phyloP scores from a whole-genome alignment of 1,140 invertebrate species.

The Littorina saxatilis region DNA sequence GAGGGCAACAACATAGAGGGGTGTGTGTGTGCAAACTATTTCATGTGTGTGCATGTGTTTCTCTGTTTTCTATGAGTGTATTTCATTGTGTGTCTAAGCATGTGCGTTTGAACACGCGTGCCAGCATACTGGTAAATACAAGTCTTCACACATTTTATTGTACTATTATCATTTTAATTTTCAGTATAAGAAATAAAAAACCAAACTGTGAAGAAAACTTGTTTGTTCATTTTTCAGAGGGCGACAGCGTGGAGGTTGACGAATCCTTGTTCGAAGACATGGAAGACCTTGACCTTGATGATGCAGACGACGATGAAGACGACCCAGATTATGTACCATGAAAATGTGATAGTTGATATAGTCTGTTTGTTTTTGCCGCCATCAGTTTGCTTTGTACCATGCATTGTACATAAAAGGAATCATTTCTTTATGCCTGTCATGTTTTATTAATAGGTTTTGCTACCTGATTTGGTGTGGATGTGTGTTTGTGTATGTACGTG shows the following conservation, averaged over 20 bases:
- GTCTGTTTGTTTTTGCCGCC: neutral
- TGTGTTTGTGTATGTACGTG: slow-evolving; percentile 5
- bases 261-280: slow-evolving; percentile 95
- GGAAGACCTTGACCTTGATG: slow-evolving; percentile 90
- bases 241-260: slow-evolving; percentile 91
- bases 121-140: too few species aligned
- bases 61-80: too few species aligned
- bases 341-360: neutral
- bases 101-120: too few species aligned
- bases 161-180: too few species aligned
- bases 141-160: too few species aligned
- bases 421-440: neutral
- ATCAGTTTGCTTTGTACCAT: neutral
- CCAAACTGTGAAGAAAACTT: neutral
- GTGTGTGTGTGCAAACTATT: too few species aligned
- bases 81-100: too few species aligned
- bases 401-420: neutral
- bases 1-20: too few species aligned
- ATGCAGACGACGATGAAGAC: slow-evolving; percentile 76
- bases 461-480: neutral
- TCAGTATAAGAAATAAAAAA: neutral
- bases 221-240: slow-evolving; percentile 78
- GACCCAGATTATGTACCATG: slow-evolving; percentile 27
- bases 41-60: too few species aligned
- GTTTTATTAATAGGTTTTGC: neutral